These are phyloP conservation scores for Felis catus DNA, from an alignment of 2,113 vertebrate genomes.

Conservation along the genomic window DNA sequence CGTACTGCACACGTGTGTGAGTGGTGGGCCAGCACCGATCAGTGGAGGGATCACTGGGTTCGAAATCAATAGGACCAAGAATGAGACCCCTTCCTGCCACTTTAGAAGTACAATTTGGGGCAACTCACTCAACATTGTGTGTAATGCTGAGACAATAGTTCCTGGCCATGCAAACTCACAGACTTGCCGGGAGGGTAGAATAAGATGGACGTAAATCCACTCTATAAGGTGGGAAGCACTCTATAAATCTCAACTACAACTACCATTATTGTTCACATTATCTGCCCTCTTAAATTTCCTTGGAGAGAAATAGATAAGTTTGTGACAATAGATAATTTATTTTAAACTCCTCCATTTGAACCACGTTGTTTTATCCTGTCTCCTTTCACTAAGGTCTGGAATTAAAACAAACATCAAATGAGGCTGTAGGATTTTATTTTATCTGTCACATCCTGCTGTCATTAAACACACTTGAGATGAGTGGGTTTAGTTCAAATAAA, in stretches of 20 bases:
- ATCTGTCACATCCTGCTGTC: slow-evolving; percentile 86
- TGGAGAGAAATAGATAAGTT: background rate
- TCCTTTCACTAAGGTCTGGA: slow-evolving; percentile 77
- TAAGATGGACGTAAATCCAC: background rate
- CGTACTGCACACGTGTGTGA: fast-evolving
- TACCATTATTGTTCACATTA: background rate
- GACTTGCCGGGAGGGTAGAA: background rate
- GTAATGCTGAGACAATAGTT: background rate
- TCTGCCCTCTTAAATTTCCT: background rate
- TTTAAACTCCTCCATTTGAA: background rate
- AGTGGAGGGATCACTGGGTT: background rate
- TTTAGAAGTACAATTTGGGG: background rate
- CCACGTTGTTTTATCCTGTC: slow-evolving; percentile 15
- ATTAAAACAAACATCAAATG: slow-evolving; percentile 84
- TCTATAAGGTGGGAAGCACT: background rate
- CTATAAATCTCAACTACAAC: background rate
- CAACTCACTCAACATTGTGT: background rate
- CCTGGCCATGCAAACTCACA: background rate
- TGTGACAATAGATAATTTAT: background rate
- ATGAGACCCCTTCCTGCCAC: background rate
- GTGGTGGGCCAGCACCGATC: background rate
- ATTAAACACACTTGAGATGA: slow-evolving; percentile 84
- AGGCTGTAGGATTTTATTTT: slow-evolving; percentile 83
- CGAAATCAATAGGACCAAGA: background rate
- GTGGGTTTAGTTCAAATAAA: slow-evolving; percentile 87